Evolutionary conservation across 2,113 vertebrate genomes (phyloP).

Genomic region (Brevimyrus niger): DNA sequence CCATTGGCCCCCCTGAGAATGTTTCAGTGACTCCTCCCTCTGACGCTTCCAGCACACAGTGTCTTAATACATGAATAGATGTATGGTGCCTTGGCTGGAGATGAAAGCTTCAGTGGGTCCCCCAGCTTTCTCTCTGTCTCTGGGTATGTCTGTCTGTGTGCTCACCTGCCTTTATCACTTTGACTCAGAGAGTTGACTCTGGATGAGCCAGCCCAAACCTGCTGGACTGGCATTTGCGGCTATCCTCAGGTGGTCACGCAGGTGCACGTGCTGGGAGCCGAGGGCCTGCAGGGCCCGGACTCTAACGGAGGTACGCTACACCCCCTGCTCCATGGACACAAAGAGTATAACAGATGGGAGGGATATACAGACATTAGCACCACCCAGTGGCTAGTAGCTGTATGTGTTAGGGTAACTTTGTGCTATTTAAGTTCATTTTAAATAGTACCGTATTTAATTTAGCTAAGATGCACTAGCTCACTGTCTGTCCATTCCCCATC

Average conservation of each 20-base stretch:
- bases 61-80: neutral
- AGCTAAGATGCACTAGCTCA: neutral
- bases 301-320: slow-evolving; percentile 62
- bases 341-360: neutral
- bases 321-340: neutral
- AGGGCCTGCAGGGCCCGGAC: slow-evolving; percentile 72
- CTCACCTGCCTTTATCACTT: neutral
- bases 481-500: neutral
- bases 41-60: neutral
- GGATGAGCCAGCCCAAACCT: slow-evolving; percentile 75
- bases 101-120: neutral
- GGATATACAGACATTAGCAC: neutral
- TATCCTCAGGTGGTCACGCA: slow-evolving; percentile 82
- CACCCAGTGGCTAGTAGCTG: slow-evolving; percentile 23
- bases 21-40: neutral
- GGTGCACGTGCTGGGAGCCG: slow-evolving; percentile 71
- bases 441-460: neutral
- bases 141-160: neutral
- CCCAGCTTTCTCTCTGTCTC: neutral
- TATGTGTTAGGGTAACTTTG: neutral
- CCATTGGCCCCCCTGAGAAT: neutral
- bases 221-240: slow-evolving; percentile 85
- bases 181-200: slow-evolving; percentile 69
- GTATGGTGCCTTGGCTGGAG: neutral
- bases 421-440: neutral